A percentile compares a stretch with the other conserved stretches of the same genome.
Conservation (phyloP, 2,797 vertebrate genomes). For the Hypotaenidia philippensis region DNA sequence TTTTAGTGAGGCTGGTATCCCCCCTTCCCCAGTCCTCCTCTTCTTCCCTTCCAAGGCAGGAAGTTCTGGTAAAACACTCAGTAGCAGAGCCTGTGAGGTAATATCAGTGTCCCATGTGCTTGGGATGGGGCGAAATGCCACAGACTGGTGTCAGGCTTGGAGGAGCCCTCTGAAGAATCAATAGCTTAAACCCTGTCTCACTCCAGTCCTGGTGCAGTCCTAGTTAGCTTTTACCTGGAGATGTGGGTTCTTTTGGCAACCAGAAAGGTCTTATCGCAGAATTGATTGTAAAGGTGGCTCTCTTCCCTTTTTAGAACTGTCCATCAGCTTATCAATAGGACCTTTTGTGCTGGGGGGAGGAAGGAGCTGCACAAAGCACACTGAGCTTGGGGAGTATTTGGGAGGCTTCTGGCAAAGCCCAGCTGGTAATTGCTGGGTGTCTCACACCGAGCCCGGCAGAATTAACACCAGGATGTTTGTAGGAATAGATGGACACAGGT, state of each 20-base stretch:
- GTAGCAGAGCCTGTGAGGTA: neutral
- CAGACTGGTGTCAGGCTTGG: neutral
- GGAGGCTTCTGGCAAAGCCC: neutral
- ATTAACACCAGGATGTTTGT: neutral
- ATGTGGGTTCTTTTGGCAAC: neutral
- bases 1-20: neutral
- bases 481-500: neutral
- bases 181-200: neutral
- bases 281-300: neutral
- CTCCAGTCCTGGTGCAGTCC: neutral
- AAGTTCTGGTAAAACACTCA: neutral
- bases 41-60: neutral
- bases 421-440: neutral
- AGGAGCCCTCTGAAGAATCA: neutral
- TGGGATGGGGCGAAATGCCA: neutral
- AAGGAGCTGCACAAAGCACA: neutral
- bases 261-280: neutral
- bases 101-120: neutral
- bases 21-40: neutral
- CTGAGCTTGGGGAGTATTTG: accelerated
- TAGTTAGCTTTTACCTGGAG: neutral
- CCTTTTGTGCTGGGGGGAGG: neutral
- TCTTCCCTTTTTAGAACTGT: neutral
- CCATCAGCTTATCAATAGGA: neutral
- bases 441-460: neutral